Conservation (phyloP, 2,113 vertebrate genomes). For the Cephalopterus ornatus region DNA sequence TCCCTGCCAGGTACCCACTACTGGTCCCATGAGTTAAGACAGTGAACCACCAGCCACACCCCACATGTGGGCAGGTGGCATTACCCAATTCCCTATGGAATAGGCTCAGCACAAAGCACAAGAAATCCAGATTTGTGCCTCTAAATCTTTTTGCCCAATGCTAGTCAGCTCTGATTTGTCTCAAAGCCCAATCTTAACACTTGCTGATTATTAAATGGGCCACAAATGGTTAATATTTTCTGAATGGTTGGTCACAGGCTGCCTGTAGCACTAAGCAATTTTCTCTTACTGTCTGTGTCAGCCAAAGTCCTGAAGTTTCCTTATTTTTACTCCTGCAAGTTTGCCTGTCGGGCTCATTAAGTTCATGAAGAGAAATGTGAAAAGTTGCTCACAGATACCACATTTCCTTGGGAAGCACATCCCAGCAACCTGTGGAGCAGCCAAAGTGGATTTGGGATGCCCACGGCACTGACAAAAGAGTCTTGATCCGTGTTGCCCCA, state of each 20-base stretch:
- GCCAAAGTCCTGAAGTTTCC: not conserved
- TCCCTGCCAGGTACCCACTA: not conserved
- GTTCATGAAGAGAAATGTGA: not conserved
- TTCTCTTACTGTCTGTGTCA: not conserved
- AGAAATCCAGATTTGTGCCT: not conserved
- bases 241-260: not conserved
- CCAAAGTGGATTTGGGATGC: not conserved
- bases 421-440: not conserved
- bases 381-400: not conserved
- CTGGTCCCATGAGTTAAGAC: not conserved
- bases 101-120: rapidly evolving
- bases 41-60: rapidly evolving
- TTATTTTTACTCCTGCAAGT: not conserved
- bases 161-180: not conserved
- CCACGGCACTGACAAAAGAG: not conserved
- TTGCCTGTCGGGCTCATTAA: not conserved
- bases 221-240: not conserved
- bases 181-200: not conserved
- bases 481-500: not conserved
- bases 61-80: rapidly evolving
- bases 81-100: not conserved
- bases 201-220: not conserved
- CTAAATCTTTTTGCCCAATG: not conserved
- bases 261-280: not conserved
- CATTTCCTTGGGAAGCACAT: not conserved